Evolutionary conservation across 2,888 invertebrate species (phyloP), one percentile per base, ranked within the genome.

Genomic region (Portevinia maculata): DNA sequence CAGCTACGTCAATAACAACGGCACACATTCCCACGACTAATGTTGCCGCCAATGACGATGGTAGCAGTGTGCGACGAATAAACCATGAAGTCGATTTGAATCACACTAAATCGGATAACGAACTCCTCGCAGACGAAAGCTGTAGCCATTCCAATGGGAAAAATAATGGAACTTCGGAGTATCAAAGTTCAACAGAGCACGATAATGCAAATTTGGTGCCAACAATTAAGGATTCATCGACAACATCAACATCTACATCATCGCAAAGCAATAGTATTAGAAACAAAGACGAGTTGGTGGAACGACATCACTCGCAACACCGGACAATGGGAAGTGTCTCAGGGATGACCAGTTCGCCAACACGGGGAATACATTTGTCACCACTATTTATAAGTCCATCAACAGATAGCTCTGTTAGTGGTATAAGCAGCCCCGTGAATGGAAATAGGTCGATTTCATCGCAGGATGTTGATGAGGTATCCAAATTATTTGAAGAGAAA

Each of bases 401-500:
- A 50, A 59, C 60, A 17, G 69, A 44, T 55, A 65, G 37, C 17
- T 30, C 30, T 13, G 50, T 24, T 2, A 65, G 57, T 53, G 62
- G 52, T 46, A 34, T 21, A 13, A 74, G 41, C n/a, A 55, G 53
- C 17, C 39, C 70, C 6, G 41, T 37, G 48, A 84, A 41, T 67
- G 62, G 55, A 9, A 64, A 55, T 48, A 53, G 55, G 6, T 21
- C 52, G 13, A 65, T 19, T 46, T 67, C 88, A 28, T 84, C 86
- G 34, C 89, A 89, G 74, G 91, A 91, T 84, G 88, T 90, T 1
- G 90, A 91, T 34, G 90, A 90, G 85, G 89, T 91, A 57, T 88
- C 89, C 7, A 88, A 87, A 7, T 84, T 91, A 24, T 91, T 94
- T 83, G 93, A 94, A 86, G 91, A 92, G 64, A 95, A 96, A 89